These are phyloP conservation scores for Gymnorhina tibicen DNA, from an alignment of 2,113 vertebrate genomes.

Conservation along the genomic window DNA sequence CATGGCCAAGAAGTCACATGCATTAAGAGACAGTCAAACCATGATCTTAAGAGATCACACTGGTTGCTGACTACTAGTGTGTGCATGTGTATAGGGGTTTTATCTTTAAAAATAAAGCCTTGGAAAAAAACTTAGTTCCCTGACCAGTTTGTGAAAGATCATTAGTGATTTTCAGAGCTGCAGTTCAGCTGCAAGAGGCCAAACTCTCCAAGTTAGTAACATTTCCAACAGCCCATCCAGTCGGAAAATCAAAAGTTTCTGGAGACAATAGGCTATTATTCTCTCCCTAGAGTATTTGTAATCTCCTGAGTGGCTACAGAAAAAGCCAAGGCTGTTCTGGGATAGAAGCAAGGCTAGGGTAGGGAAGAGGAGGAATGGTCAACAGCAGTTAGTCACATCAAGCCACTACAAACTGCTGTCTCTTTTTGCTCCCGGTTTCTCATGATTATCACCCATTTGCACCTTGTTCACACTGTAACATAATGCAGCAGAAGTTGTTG, in stretches of 20 bases:
- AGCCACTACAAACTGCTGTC: background rate
- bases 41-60: background rate
- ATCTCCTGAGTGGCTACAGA: background rate
- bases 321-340: background rate
- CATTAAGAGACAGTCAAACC: background rate
- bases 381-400: background rate
- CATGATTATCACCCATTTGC: background rate
- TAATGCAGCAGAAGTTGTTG: background rate
- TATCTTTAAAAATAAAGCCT: background rate
- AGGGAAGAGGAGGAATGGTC: background rate
- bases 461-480: background rate
- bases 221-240: background rate
- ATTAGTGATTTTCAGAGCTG: background rate
- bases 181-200: background rate
- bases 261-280: background rate
- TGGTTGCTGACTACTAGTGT: background rate
- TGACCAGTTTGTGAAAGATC: background rate
- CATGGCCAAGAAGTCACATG: background rate
- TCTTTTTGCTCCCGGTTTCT: background rate
- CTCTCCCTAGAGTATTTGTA: background rate
- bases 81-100: background rate
- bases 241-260: background rate
- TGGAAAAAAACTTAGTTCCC: background rate
- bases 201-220: background rate
- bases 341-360: background rate